Percentiles rank a stretch among this genome's conserved stretches.
Conservation (phyloP, 1,140 invertebrate species). For the Muscidifurax raptorellus region DNA sequence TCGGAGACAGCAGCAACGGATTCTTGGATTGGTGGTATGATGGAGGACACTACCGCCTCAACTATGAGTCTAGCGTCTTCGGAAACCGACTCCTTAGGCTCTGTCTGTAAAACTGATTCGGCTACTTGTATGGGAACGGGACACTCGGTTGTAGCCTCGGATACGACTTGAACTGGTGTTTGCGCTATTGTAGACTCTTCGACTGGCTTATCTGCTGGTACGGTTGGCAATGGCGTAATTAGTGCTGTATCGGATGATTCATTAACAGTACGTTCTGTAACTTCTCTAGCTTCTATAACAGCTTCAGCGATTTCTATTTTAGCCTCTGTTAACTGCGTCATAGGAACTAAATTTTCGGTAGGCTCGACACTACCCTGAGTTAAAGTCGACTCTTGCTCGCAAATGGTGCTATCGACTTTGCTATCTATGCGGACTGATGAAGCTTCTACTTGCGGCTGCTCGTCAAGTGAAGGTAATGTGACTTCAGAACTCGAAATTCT, state of each 20-base stretch:
- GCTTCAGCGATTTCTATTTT: background rate
- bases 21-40: conserved; percentile 62
- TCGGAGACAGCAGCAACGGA: conserved; percentile 75
- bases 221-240: conserved; percentile 21
- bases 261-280: background rate
- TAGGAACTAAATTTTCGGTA: background rate
- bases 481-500: conserved; percentile 17
- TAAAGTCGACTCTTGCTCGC: background rate
- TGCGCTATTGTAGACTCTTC: background rate
- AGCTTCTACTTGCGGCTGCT: background rate
- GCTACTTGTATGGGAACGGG: conserved; percentile 71
- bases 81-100: conserved; percentile 67
- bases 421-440: background rate
- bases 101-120: conserved; percentile 70
- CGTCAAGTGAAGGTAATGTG: background rate
- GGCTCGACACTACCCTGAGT: background rate
- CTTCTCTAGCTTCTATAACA: background rate
- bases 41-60: conserved; percentile 66
- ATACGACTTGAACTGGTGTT: conserved; percentile 20
- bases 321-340: background rate
- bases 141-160: conserved; percentile 39
- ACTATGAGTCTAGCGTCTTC: conserved; percentile 60
- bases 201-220: background rate
- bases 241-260: background rate
- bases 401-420: background rate